A percentile compares a stretch with the other conserved stretches of the same genome.
Evolutionary conservation across 2,113 vertebrate genomes (phyloP).

Genomic region (Colinus virginianus): DNA sequence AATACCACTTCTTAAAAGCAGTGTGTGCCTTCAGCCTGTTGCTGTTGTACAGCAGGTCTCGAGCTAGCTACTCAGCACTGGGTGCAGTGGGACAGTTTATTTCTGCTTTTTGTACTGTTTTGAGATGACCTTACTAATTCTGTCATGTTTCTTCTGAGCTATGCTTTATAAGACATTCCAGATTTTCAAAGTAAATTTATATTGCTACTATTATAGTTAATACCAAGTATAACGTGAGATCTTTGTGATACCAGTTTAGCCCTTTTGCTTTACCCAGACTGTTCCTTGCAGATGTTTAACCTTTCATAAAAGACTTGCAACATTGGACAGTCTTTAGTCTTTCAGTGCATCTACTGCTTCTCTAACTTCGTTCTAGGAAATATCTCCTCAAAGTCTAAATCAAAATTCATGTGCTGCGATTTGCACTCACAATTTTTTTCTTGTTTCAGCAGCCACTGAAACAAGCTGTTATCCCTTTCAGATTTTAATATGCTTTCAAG

Average conservation of each 20-base stretch:
- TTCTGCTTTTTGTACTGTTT: background rate
- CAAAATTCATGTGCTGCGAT: background rate
- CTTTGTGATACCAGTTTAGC: background rate
- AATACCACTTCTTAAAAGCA: background rate
- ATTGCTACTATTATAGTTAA: background rate
- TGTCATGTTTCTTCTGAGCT: background rate
- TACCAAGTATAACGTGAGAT: background rate
- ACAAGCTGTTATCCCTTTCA: background rate
- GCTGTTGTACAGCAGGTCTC: background rate
- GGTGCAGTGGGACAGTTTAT: background rate
- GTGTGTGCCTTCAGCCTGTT: background rate
- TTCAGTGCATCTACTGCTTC: accelerated
- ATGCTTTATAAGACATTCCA: background rate
- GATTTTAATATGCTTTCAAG: background rate
- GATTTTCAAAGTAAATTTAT: background rate
- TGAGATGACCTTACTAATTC: background rate
- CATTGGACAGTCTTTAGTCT: background rate
- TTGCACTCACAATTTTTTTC: accelerated
- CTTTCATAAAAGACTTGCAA: background rate
- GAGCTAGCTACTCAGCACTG: background rate
- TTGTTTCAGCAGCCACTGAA: background rate
- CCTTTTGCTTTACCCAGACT: background rate
- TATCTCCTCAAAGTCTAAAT: background rate
- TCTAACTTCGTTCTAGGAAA: background rate
- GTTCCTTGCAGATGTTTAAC: background rate